Evolutionary conservation across 1,140 invertebrate species (phyloP), one percentile per base, ranked within the genome.

Genomic region (Drosophila sp.): DNA sequence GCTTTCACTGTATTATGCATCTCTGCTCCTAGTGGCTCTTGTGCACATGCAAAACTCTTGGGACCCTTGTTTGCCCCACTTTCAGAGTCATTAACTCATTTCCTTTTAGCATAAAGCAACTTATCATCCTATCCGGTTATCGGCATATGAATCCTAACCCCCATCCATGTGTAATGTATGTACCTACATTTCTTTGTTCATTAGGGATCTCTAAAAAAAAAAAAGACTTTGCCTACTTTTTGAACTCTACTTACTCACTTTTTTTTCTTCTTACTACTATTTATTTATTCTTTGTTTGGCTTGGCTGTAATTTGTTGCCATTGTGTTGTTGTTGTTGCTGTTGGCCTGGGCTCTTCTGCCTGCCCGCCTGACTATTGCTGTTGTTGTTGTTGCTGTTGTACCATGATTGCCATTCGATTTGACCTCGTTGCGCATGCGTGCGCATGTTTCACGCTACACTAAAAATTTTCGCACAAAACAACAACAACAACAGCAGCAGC

Each of bases 381-480:
- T 58, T 72, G 66, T 57, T 76, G 57, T 47, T 79, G 66, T 60
- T 57, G 64, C 61, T 70, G 68, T 73, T 65, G 60, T 76, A 78
- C 65, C 79, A 76, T 86, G 78, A 85, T 86, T 85, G 84, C 83
- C 83, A 87, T 87, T 87, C 72, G 83, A 87, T 87, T 58, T 87
- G 83, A 87, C 83, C 83, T 89, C 83, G 83, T 87, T 87, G 84
- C 83, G 83, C 83, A 87, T 87, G 83, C 83, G 83, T 87, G 83
- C 83, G 76, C 83, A 83, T 87, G 83, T 87, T 87, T 89, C 83
- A 89, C 80, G 84, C 83, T 87, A 87, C 76, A 87, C 79, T 80
- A 87, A 70, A 83, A 89, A 73, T 87, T 76, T 87, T 83, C 79
- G 82, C 83, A 80, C 68, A 82, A 56, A 79, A 66, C 66, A 74